phyloP scores from a whole-genome alignment of 2,888 invertebrate genomes.

The Tenthredo distinguenda region DNA sequence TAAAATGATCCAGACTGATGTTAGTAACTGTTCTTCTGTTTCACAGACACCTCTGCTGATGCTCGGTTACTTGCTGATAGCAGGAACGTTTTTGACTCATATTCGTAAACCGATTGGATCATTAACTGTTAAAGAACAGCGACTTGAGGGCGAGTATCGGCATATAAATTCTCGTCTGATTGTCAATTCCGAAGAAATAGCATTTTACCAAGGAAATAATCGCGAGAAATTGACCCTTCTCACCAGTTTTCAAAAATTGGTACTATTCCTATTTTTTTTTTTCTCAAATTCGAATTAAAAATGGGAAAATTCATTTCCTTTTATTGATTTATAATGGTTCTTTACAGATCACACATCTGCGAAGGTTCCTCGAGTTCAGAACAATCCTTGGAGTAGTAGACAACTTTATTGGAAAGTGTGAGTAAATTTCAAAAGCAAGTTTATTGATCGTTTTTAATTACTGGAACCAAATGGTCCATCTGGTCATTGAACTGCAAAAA shows the following conservation, averaged over 20 bases:
- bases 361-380: conserved; percentile 93
- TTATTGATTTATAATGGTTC: conserved; percentile 54
- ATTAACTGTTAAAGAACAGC: conserved; percentile 96
- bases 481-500: neutral
- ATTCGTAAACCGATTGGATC: conserved; percentile 91
- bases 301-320: neutral
- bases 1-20: conserved; percentile 7
- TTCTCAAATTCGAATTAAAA: neutral
- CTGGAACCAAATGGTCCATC: neutral
- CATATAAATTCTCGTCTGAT: conserved; percentile 98
- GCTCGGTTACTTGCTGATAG: conserved; percentile 92
- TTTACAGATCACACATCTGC: conserved; percentile 86
- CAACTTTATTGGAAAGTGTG: conserved; percentile 98
- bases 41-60: conserved; percentile 92
- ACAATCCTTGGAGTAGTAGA: conserved; percentile 96
- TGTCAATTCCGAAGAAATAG: conserved; percentile 97
- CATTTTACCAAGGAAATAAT: conserved; percentile 90
- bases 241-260: conserved; percentile 93
- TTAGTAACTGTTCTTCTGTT: conserved; percentile 54
- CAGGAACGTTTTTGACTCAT: conserved; percentile 92
- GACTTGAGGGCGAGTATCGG: conserved; percentile 98
- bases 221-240: conserved; percentile 93
- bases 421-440: conserved; percentile 70
- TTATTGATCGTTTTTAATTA: conserved; percentile 7
- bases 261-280: conserved; percentile 58